Base-by-base conservation (phyloP, 2,888 invertebrate species). In the Heliconius hortense region DNA sequence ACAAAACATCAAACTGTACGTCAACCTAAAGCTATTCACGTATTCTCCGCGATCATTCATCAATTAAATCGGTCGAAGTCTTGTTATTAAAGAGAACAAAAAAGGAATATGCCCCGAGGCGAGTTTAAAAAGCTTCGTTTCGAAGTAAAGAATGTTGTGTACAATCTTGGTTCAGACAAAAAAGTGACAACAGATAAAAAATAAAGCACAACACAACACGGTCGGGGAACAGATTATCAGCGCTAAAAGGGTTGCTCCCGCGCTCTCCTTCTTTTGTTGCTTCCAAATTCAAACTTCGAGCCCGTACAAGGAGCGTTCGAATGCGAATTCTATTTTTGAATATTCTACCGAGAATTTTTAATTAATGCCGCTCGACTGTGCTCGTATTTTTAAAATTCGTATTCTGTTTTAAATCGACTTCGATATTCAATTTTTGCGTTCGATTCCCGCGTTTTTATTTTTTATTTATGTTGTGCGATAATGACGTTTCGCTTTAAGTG, bases 291-390 rank as follows among this genome's bases (percentile, higher is more conserved):
- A 92, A 93, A 93, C 91, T 93, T 89, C 87, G 86, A 87, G 88
- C 88, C 92, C 92, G 92, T 93, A 93, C 93, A 93, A 92, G 93
- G 93, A 93, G 93, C 91, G 90, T 91, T 90, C 92, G 92, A 92
- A 92, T 92, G 93, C 93, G 92, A 92, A 94, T 93, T 93, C 93
- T 94, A 94, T 94, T 93, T 93, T 92, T 92, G 94, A 93, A 94
- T 94, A 93, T 94, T 94, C 92, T 93, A 94, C 94, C 92, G 92
- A 93, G 94, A 94, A 94, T 94, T 93, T 93, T 94, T 94, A 94
- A 94, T 94, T 94, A 93, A 94, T 93, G 93, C 93, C 89, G 92
- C 87, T 90, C 88, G 88, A 88, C 88, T 89, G 90, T 87, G 91
- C 90, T 91, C 91, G 91, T 92, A 93, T 93, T 92, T 92, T 92